These are phyloP conservation scores for Melanocharis versteri DNA, from an alignment of 2,113 vertebrate genomes.

Conservation along the genomic window DNA sequence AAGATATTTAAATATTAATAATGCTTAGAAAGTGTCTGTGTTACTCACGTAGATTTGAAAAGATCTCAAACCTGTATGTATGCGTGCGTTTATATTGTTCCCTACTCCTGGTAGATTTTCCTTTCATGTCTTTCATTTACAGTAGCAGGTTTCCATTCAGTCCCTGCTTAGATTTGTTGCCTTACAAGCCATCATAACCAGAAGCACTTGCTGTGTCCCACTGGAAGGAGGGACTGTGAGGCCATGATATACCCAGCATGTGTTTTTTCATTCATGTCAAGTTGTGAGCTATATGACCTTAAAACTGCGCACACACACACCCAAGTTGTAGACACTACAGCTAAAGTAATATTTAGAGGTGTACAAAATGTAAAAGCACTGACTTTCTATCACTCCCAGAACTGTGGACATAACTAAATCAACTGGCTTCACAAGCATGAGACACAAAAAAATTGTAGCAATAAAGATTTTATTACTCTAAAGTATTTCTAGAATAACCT, in stretches of 20 bases:
- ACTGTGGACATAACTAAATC: constrained; percentile 24
- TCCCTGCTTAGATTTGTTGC: not conserved
- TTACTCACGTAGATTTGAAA: not conserved
- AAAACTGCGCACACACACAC: not conserved
- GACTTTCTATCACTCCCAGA: not conserved
- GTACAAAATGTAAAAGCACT: not conserved
- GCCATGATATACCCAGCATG: not conserved
- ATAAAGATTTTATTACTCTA: constrained; percentile 54
- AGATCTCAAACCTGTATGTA: not conserved
- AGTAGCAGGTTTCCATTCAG: not conserved
- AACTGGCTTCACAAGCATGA: not conserved
- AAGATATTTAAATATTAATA: not conserved
- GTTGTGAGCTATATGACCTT: not conserved
- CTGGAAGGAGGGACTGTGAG: not conserved
- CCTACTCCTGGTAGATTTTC: not conserved
- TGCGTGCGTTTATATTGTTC: not conserved
- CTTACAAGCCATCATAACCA: not conserved
- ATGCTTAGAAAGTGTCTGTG: not conserved
- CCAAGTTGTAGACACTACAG: not conserved
- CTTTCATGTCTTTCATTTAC: not conserved
- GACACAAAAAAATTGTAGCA: constrained; percentile 38
- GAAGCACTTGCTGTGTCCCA: not conserved
- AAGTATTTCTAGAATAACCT: constrained; percentile 63
- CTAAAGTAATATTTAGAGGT: constrained; percentile 2
- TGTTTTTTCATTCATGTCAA: not conserved